Percentiles rank a stretch among this genome's conserved stretches.
These are phyloP conservation scores for Leiothrix lutea DNA, from an alignment of 2,113 vertebrate species.

Conservation along the genomic window DNA sequence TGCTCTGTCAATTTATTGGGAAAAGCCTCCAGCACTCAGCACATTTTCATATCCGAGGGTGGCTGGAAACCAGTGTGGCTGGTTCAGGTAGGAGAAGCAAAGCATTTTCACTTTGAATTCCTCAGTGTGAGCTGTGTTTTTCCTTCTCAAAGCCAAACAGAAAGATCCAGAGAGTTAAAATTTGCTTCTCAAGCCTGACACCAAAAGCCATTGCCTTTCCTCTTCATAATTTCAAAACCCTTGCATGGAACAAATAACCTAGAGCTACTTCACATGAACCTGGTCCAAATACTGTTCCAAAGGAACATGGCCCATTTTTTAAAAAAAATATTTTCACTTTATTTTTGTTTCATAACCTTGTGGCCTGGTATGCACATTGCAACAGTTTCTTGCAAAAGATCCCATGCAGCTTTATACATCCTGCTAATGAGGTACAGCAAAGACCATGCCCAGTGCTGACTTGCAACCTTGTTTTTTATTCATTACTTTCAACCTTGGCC, in stretches of 20 bases:
- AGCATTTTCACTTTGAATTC: not conserved
- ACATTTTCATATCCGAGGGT: not conserved
- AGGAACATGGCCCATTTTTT: not conserved
- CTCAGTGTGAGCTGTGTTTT: not conserved
- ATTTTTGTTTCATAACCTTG: conserved; percentile 1
- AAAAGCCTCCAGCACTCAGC: not conserved
- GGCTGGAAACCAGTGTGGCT: not conserved
- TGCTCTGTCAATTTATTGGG: not conserved
- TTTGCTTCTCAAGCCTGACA: not conserved
- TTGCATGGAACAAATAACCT: not conserved
- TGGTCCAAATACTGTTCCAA: not conserved
- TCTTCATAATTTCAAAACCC: conserved; percentile 8
- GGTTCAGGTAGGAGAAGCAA: not conserved
- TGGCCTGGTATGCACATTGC: not conserved
- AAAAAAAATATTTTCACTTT: not conserved
- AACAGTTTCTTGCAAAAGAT: conserved; percentile 23
- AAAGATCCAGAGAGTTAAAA: not conserved
- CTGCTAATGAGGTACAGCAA: not conserved
- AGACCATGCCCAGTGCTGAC: not conserved
- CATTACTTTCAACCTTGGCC: not conserved
- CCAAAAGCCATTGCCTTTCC: not conserved
- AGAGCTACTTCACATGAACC: not conserved
- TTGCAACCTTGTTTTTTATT: not conserved
- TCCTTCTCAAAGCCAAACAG: not conserved
- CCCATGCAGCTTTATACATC: not conserved